phyloP scores from a whole-genome alignment of 2,888 invertebrate genomes.

The Notocelia uddmanniana region DNA sequence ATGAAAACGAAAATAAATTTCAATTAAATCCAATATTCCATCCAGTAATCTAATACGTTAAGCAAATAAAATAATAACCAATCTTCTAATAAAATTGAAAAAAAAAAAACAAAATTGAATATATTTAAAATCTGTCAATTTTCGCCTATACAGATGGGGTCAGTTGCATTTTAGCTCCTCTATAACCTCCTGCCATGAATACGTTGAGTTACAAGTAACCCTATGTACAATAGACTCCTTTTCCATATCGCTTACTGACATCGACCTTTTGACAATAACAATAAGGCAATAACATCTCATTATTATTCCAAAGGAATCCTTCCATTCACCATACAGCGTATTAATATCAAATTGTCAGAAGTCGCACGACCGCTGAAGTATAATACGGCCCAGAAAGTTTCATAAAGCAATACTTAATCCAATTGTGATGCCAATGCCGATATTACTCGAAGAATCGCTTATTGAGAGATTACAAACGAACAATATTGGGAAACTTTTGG shows the following conservation, averaged over 20 bases:
- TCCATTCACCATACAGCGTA: constrained; percentile 34
- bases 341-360: constrained; percentile 45
- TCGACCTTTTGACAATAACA: constrained; percentile 22
- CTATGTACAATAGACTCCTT: background rate
- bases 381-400: constrained; percentile 41
- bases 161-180: no score
- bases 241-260: background rate
- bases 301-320: constrained; percentile 39
- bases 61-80: no score
- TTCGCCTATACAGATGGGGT: no score
- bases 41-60: no score
- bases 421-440: constrained; percentile 36
- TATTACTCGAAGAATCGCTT: constrained; percentile 38
- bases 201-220: no score
- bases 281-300: constrained; percentile 39
- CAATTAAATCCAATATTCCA: no score
- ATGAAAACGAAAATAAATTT: no score
- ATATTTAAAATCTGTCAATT: no score
- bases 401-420: constrained; percentile 40
- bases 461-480: constrained; percentile 34
- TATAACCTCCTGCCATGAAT: no score
- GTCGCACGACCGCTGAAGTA: constrained; percentile 39
- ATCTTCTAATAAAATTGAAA: no score
- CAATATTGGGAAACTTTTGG: constrained; percentile 34
- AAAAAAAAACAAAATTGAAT: no score